Base-by-base conservation (phyloP, 2,888 invertebrate species). In the Plagodis dolabraria region DNA sequence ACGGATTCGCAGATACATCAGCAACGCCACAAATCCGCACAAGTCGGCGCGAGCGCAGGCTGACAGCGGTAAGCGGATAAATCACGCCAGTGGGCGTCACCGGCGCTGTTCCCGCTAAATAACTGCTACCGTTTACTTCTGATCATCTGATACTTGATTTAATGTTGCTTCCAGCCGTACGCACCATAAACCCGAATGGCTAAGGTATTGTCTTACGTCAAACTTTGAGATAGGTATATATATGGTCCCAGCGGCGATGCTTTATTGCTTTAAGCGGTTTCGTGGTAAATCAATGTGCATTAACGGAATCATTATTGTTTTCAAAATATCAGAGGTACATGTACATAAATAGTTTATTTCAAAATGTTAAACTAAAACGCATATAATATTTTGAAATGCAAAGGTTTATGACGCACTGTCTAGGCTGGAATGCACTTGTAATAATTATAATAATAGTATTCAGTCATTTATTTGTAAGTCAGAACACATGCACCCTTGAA, bases 61-160 rank as follows among this genome's bases (percentile, higher is more conserved):
- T 63, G 76, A 74, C 75, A 72, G 80, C 80, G 73, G 80, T 80
- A 85, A 86, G 89, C 91, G 60, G 60, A 61, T 61, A 92, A 92
- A 90, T 91, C 89, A 89, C 86, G 72, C 60, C 68, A 65, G 90
- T 89, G 90, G 90, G 91, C 86, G 89, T 82, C 77, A 70, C 71
- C 71, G 66, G 57, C 69, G 73, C 76, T 76, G 76, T 77, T 76
- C 78, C 78, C 70, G 84, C 84, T 85, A 82, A 85, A 85, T 86
- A 86, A 86, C 89, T 79, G 92, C 92, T 92, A 92, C 92, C 89
- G 92, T 91, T 91, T 89, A 86, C 90, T 83, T 76, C 83, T 82
- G 90, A 90, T 89, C 90, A 88, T 88, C 89, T 87, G 89, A 90
- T 90, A 89, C 83, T 84, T 89, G 90, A 90, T 89, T 89, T 91